Conservation (phyloP, 2,888 invertebrate genomes). For the Xestia ashworthii region DNA sequence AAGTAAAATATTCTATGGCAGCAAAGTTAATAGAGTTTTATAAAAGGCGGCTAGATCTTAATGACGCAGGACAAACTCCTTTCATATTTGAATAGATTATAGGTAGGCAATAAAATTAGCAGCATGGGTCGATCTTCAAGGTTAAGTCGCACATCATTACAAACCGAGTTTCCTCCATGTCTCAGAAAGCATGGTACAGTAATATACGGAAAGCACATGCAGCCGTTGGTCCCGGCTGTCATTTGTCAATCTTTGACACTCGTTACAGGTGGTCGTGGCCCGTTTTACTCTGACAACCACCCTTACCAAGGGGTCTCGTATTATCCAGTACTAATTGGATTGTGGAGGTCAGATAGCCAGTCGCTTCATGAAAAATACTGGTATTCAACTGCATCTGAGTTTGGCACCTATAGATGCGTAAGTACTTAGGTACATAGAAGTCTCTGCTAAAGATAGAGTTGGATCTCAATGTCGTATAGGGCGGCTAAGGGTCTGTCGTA, state of each 20-base stretch:
- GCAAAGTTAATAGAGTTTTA: background rate
- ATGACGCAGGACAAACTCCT: background rate
- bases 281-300: too few relatives aligned
- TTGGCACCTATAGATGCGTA: background rate
- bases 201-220: too few relatives aligned
- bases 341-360: background rate
- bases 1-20: background rate
- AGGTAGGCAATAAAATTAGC: background rate
- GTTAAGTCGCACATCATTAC: too few relatives aligned
- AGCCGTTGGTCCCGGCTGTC: too few relatives aligned
- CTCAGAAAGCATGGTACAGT: too few relatives aligned
- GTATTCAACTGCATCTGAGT: background rate
- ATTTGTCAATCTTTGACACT: too few relatives aligned
- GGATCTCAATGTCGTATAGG: conserved; percentile 10
- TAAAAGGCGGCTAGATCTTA: background rate
- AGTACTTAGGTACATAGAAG: background rate
- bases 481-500: conserved; percentile 1
- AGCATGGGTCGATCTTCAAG: background rate
- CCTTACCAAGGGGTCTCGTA: background rate
- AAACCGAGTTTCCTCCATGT: too few relatives aligned
- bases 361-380: background rate
- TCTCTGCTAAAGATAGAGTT: background rate
- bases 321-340: background rate
- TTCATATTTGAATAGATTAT: background rate
- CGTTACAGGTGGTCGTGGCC: too few relatives aligned